Percentiles rank a stretch among this genome's conserved stretches.
phyloP scores from a whole-genome alignment of 2,113 vertebrate species.

The Toxostoma redivivum region DNA sequence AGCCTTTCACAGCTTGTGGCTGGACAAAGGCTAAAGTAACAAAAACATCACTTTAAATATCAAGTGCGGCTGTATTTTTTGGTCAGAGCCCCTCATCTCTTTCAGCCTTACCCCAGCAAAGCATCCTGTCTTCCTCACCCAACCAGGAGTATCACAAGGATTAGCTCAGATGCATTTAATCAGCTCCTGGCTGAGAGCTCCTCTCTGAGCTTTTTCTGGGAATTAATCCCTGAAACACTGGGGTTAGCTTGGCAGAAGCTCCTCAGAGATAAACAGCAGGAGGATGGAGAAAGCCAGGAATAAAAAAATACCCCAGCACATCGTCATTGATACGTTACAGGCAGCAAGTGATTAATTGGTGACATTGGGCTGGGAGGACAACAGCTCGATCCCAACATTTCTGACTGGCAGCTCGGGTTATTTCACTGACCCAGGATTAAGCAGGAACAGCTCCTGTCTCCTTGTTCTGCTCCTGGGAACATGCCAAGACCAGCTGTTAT shows the following conservation, averaged over 20 bases:
- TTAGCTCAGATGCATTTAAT: conserved; percentile 20
- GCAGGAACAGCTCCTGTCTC: neutral
- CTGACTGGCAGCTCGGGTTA: neutral
- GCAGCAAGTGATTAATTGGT: neutral
- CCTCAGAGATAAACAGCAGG: conserved; percentile 24
- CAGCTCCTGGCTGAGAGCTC: neutral
- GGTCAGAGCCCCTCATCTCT: neutral
- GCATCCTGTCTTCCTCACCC: neutral
- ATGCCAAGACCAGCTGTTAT: neutral
- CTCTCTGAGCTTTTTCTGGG: conserved; percentile 1
- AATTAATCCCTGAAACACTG: conserved; percentile 5
- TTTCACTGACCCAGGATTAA: neutral
- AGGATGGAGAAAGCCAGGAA: neutral
- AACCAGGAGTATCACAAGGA: neutral
- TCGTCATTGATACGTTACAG: neutral
- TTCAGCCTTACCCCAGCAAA: neutral
- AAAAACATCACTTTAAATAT: neutral
- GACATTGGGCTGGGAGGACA: conserved; percentile 18
- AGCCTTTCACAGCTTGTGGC: neutral
- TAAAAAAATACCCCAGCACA: neutral
- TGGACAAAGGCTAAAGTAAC: neutral
- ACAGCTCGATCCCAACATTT: neutral
- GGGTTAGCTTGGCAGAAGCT: neutral
- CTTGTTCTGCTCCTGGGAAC: conserved; percentile 1
- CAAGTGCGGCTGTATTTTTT: neutral